Percentiles rank a stretch among this genome's conserved stretches.
Conservation (phyloP, 2,888 invertebrate species). For the Drosophila suboccidentalis region DNA sequence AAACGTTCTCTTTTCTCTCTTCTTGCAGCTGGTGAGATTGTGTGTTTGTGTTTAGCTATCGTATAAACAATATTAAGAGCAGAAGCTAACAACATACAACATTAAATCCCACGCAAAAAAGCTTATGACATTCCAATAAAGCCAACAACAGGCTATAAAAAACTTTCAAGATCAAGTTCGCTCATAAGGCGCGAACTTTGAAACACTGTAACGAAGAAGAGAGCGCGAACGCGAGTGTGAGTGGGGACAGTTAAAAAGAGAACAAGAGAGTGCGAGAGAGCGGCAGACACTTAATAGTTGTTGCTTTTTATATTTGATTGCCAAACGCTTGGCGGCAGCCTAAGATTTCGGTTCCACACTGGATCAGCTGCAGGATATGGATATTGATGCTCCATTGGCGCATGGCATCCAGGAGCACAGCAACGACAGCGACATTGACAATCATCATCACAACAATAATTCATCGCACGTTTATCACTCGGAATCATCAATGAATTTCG, state of each 20-base stretch:
- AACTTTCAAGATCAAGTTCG: conserved; percentile 31
- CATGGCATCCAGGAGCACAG: conserved; percentile 81
- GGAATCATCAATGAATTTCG: conserved; percentile 84
- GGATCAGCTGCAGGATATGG: conserved; percentile 84
- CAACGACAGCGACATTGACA: conserved; percentile 22
- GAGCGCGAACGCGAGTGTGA: background rate
- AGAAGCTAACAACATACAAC: conserved; percentile 40
- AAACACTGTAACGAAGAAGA: conserved; percentile 27
- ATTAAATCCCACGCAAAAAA: conserved; percentile 64
- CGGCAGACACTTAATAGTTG: conserved; percentile 9
- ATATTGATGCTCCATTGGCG: conserved; percentile 83
- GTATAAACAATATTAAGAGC: conserved; percentile 47
- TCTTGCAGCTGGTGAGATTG: conserved; percentile 64
- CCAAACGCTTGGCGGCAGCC: conserved; percentile 18
- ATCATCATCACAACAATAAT: conserved; percentile 57
- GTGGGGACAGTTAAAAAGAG: background rate
- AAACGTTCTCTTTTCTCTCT: conserved; percentile 62
- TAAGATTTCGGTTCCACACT: conserved; percentile 54
- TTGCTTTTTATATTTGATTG: conserved; percentile 12
- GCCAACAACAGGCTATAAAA: conserved; percentile 22
- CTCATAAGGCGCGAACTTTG: conserved; percentile 44
- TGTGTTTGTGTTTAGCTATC: conserved; percentile 42
- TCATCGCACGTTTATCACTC: conserved; percentile 72
- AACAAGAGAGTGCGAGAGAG: conserved; percentile 1
- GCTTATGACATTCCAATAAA: conserved; percentile 71